phyloP scores from a whole-genome alignment of 2,888 invertebrate genomes.

The Pammene aurita region DNA sequence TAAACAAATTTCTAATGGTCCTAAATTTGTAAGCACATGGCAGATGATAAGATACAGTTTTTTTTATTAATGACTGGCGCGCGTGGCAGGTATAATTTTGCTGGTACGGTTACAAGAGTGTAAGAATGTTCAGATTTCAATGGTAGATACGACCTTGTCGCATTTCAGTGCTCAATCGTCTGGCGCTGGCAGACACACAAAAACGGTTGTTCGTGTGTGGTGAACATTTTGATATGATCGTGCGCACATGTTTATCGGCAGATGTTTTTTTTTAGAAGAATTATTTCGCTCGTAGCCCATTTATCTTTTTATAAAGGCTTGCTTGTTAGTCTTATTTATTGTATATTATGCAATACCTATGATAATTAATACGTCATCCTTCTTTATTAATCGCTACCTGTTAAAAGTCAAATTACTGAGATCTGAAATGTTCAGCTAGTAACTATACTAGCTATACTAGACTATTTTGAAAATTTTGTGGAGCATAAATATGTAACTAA shows the following conservation, averaged over 20 bases:
- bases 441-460: no score
- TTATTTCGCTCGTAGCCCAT: constrained; percentile 33
- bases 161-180: constrained; percentile 26
- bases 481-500: no score
- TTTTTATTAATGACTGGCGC: constrained; percentile 54
- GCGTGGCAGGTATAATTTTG: constrained; percentile 60
- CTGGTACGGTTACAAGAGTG: not conserved
- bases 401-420: no score
- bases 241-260: constrained; percentile 52
- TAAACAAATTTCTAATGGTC: constrained; percentile 35
- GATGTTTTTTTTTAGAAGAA: constrained; percentile 47
- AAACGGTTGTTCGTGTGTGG: constrained; percentile 38
- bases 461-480: no score
- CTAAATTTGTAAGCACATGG: constrained; percentile 49
- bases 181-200: constrained; percentile 46
- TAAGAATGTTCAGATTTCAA: constrained; percentile 11
- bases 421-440: no score
- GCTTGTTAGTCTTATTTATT: constrained; percentile 37
- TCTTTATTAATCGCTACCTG: no score
- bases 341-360: not conserved
- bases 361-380: no score
- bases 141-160: constrained; percentile 4
- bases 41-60: constrained; percentile 51
- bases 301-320: constrained; percentile 33
- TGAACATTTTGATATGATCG: constrained; percentile 46